Evolutionary conservation across 92 coral and sea anemone genomes (phyloP), one percentile per base, ranked within the genome.

Genomic region (Palythoa grandiflora): DNA sequence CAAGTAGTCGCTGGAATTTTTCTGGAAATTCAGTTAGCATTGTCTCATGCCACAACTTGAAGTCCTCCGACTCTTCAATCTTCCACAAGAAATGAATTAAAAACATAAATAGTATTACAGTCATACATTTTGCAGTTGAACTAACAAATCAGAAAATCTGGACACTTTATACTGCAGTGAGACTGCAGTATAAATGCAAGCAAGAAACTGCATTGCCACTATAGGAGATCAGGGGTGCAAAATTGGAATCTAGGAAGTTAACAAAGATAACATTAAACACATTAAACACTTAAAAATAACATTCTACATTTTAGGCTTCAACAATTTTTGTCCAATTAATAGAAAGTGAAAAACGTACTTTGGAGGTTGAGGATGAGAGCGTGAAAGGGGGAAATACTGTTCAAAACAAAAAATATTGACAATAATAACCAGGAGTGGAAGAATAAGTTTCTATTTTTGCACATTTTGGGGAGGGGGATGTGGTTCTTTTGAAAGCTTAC

Each of bases 21-120:
- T 75, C 84, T 9, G 89, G 89, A 48, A 63, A 86, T 76, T 86
- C 84, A 5, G 84, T 86, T 0, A 44, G 1, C 89, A 86, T 86
- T 14, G 84, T 86, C 28, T 86, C 89, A 60, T 86, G 83, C 89
- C 76, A 86, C 20, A 86, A 21, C 21, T 44, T 86, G 40, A 86
- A 86, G 48, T 86, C 83, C 3, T 86, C 84, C 35, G 84, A 83
- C 37, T 75, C 89, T 8, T 65, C 80, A 55, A 86, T 73, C 81
- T 85, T 48, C 0, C 20, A 11, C 50, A 65, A 79, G 44, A 40
- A 57, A 54, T 54, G 68, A 65, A 79, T 53, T 71, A 71, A 71
- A 28, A 71, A 4, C 75, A 71, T 71, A 71, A 28, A 35, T 19
- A 68, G 73, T 68, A 68, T 68, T 68, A 68, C 73, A 68, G 17